Evolutionary conservation across 2,113 vertebrate species (phyloP), one percentile per base, ranked within the genome.

Genomic region (Cyanocitta stelleri): DNA sequence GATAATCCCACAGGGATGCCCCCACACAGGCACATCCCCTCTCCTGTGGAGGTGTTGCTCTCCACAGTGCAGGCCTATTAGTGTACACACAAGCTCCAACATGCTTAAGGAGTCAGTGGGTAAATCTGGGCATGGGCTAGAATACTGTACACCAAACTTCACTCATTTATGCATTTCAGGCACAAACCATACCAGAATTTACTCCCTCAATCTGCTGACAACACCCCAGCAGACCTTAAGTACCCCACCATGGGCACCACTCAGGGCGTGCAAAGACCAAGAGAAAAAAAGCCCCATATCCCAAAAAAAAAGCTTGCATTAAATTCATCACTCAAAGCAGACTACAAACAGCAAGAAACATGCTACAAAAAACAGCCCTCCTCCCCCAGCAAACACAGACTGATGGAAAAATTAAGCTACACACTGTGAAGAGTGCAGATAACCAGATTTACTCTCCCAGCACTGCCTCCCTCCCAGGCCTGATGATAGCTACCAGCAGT

Each of bases 261-360:
- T 26, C 33, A 46, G 54, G 23, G 43, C 55, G 13, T 3, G 21
- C 8, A 44, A 80, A 14, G 24, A 64, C 19, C 46, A 43, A 33
- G 24, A 10, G 8, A 5, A 32, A 89, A 68, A 24, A 55, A n/a
- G 8, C 1, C 4, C 2, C n/a, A 26, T 3, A 30, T 0, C 8
- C 13, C 1, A 1, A 1, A 9, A 39, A 41, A 41, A 33, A 14
- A 32, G 10, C 14, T 16, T 37, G 11, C 23, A 12, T 22, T 77
- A 41, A 51, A 62, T n/a, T 72, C 13, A 71, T 19, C 46, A 49
- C 49, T 68, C 33, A 55, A 63, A 80, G 55, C 30, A 88, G 30
- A 10, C 24, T 44, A 66, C 37, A 37, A 85, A 64, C 44, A 85
- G 35, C 54, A 73, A 56, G 32, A 83, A 90, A 69, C 9, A 10